Conservation (phyloP, 2,888 invertebrate genomes). For the Zaprionus lineosus region DNA sequence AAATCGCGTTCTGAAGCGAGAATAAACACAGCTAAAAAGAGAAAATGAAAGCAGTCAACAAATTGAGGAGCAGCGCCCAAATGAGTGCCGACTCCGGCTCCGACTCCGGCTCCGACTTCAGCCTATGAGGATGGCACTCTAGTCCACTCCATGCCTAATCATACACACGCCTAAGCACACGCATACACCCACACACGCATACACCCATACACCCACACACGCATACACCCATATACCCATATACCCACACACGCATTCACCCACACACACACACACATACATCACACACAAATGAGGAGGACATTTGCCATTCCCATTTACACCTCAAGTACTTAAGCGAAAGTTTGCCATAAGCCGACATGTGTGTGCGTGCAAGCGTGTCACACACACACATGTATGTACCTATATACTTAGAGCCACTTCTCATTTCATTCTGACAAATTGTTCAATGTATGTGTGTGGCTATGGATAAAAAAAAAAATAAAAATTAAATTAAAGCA, state of each 20-base stretch:
- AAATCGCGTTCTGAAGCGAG: constrained; percentile 77
- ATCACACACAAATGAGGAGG: constrained; percentile 56
- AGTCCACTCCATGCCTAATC: constrained; percentile 56
- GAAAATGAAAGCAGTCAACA: constrained; percentile 56
- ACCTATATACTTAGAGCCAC: constrained; percentile 38
- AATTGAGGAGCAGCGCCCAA: constrained; percentile 17
- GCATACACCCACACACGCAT: constrained; percentile 11
- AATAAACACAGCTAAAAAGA: constrained; percentile 77
- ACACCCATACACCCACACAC: constrained; percentile 40
- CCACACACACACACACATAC: constrained; percentile 23
- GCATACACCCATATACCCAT: constrained; percentile 14
- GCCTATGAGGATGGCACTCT: neutral
- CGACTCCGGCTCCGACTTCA: constrained; percentile 5
- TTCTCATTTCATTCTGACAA: constrained; percentile 27
- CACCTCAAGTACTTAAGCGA: constrained; percentile 67
- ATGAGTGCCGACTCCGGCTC: constrained; percentile 27
- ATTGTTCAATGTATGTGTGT: constrained; percentile 14
- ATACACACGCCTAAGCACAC: constrained; percentile 39
- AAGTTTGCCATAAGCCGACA: constrained; percentile 47
- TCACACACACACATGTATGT: constrained; percentile 15
- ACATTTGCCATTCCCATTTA: constrained; percentile 55
- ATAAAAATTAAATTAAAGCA: constrained; percentile 54
- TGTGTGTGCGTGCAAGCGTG: constrained; percentile 34
- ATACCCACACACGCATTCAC: too few species aligned
- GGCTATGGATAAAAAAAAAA: too few species aligned